Conservation (phyloP, 1,140 invertebrate species). For the Ooceraea biroi region DNA sequence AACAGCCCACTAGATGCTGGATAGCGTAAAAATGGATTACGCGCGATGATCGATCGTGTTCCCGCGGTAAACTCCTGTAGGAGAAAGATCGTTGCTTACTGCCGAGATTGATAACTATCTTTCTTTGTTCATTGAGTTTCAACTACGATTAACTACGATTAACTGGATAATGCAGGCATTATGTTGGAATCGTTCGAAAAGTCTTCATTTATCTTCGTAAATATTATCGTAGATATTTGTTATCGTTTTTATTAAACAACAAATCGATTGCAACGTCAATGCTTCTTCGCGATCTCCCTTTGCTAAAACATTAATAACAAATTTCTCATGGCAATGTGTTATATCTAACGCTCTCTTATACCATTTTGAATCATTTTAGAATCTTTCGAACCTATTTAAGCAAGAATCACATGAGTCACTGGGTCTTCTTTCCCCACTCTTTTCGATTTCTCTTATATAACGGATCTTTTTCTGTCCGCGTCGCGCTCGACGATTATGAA, state of each 20-base stretch:
- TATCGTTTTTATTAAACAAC: neutral
- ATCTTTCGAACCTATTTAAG: constrained; percentile 8
- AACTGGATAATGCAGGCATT: neutral
- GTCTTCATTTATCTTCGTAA: too few relatives aligned
- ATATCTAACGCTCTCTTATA: neutral
- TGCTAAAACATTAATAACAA: neutral
- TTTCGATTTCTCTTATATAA: constrained; percentile 18
- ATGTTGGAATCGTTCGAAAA: neutral
- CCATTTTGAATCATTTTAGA: neutral
- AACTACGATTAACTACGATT: neutral
- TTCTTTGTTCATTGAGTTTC: neutral
- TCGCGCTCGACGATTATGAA: constrained; percentile 37
- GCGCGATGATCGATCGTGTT: constrained; percentile 56
- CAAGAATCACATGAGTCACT: neutral
- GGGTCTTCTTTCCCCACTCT: neutral
- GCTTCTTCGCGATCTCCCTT: neutral
- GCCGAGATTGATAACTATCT: neutral
- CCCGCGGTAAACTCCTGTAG: neutral
- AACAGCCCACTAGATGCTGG: constrained; percentile 1
- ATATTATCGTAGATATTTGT: neutral
- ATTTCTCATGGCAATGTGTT: neutral
- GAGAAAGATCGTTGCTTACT: neutral
- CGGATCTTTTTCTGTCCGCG: neutral
- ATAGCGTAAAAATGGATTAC: constrained; percentile 43
- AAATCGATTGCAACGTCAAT: neutral